phyloP scores from a whole-genome alignment of 2,888 invertebrate species.

The Cryptosula pallasiana region DNA sequence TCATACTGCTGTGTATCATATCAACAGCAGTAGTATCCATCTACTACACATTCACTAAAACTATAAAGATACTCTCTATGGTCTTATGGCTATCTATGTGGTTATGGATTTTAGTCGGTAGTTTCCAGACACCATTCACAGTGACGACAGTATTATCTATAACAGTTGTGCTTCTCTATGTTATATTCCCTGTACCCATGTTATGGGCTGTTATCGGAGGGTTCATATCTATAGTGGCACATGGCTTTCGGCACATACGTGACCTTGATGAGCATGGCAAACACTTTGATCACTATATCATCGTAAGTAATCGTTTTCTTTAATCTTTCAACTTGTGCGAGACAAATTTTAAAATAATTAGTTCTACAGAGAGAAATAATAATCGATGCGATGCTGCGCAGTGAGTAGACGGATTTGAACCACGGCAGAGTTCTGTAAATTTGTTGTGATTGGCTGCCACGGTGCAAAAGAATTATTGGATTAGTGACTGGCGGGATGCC shows the following conservation, averaged over 20 bases:
- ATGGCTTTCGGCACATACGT: not conserved
- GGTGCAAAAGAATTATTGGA: too few relatives aligned
- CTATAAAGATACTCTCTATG: not conserved
- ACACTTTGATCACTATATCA: not conserved
- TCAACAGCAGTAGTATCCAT: not conserved
- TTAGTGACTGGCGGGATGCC: too few relatives aligned
- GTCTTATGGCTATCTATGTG: not conserved
- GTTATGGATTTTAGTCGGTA: not conserved
- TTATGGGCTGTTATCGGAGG: constrained; percentile 17
- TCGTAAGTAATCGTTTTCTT: not conserved
- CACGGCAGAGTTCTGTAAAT: too few relatives aligned
- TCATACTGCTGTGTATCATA: not conserved
- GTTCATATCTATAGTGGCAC: not conserved
- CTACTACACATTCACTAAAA: not conserved
- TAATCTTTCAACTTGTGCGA: not conserved
- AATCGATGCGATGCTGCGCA: too few relatives aligned
- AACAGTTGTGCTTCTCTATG: not conserved
- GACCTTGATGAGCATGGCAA: not conserved
- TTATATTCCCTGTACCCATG: constrained; percentile 8
- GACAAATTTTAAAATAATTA: too few relatives aligned
- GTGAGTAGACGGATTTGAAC: too few relatives aligned
- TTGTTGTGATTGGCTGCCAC: too few relatives aligned
- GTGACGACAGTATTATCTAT: not conserved
- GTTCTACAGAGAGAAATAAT: too few relatives aligned
- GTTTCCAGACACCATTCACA: not conserved